These are phyloP conservation scores for Pocillopora grandis DNA, from an alignment of 92 coral and sea anemone species.

Conservation along the genomic window DNA sequence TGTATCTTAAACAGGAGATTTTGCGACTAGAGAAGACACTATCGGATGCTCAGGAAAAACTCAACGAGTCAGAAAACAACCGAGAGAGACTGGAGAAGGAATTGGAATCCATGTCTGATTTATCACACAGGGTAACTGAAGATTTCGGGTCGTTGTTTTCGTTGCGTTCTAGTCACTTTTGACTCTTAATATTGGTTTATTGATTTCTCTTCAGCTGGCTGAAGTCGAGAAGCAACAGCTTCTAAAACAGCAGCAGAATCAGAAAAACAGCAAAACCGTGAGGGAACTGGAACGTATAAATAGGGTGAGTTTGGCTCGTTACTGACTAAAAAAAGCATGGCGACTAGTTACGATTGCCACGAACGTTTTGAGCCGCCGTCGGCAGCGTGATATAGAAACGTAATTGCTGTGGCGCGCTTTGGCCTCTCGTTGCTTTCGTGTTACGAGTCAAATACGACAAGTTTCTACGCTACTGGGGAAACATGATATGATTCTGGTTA, in stretches of 20 bases:
- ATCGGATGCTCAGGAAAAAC: slow-evolving; percentile 83
- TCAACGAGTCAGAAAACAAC: slow-evolving; percentile 71
- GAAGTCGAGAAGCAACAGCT: slow-evolving; percentile 91
- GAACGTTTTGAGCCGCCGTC: no score
- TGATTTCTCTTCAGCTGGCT: slow-evolving; percentile 66
- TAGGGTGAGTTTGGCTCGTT: slow-evolving; percentile 62
- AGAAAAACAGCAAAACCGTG: slow-evolving; percentile 87
- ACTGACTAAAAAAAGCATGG: background rate
- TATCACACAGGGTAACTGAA: slow-evolving; percentile 79
- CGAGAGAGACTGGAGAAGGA: slow-evolving; percentile 91
- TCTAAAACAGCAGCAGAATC: slow-evolving; percentile 91
- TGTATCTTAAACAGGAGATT: slow-evolving; percentile 59
- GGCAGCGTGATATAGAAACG: no score
- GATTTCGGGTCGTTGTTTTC: background rate
- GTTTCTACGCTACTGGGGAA: no score
- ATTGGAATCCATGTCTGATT: slow-evolving; percentile 86
- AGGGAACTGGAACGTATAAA: slow-evolving; percentile 89
- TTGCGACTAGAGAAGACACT: slow-evolving; percentile 87
- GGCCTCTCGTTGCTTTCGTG: no score
- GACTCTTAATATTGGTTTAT: background rate
- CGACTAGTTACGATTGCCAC: background rate
- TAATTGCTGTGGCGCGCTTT: no score
- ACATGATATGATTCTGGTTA: no score
- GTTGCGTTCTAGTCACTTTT: background rate
- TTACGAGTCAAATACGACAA: no score